phyloP scores from a whole-genome alignment of 1,140 invertebrate genomes.

The Achroia grisella region DNA sequence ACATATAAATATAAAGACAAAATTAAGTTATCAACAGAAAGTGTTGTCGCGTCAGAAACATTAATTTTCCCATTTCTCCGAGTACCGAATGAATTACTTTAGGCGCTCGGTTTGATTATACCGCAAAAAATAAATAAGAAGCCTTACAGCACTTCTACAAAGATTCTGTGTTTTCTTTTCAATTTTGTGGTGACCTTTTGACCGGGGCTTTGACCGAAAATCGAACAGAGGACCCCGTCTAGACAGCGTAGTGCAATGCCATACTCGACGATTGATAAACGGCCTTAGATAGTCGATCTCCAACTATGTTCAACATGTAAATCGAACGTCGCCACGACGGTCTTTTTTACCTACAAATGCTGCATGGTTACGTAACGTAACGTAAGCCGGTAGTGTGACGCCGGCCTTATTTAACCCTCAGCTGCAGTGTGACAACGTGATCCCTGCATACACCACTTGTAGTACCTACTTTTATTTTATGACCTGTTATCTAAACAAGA shows the following conservation, averaged over 20 bases:
- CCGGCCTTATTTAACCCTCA: constrained; percentile 17
- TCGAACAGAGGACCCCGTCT: constrained; percentile 47
- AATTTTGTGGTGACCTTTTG: constrained; percentile 52
- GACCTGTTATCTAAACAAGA: constrained; percentile 39
- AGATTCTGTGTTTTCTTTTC: constrained; percentile 34
- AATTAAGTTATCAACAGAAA: constrained; percentile 1
- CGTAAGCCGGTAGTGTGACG: constrained; percentile 2
- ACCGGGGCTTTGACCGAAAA: constrained; percentile 56
- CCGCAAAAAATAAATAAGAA: constrained; percentile 8
- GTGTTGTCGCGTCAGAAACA: constrained; percentile 6
- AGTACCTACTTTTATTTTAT: constrained; percentile 48
- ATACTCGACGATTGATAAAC: constrained; percentile 26
- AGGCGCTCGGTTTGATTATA: constrained; percentile 9
- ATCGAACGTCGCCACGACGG: too few relatives aligned
- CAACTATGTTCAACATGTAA: neutral
- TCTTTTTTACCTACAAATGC: too few relatives aligned
- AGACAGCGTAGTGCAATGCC: constrained; percentile 33
- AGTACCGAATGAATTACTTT: constrained; percentile 7
- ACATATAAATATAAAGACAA: too few relatives aligned
- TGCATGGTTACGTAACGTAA: neutral
- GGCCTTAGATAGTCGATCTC: constrained; percentile 4
- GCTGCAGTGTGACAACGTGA: constrained; percentile 13
- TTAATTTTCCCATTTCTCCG: constrained; percentile 6
- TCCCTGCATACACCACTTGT: constrained; percentile 25
- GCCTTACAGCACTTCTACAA: constrained; percentile 3